Conservation (phyloP, 2,113 vertebrate genomes). For the Colaptes auratus region DNA sequence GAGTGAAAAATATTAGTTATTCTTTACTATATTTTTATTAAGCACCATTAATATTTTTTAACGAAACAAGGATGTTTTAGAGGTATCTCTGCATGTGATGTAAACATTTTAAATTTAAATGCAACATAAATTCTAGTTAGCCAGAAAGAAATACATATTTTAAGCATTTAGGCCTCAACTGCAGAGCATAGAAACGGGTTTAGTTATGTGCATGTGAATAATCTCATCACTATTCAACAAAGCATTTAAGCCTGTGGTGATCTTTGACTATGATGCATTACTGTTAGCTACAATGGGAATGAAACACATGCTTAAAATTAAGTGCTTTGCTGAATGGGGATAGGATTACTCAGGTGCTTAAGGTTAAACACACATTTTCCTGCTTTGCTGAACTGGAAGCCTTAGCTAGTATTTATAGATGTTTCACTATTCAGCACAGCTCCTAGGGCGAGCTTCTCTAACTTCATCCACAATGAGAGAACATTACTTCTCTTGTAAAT, state of each 20-base stretch:
- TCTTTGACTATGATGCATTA: constrained; percentile 46
- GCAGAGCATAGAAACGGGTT: neutral
- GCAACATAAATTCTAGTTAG: neutral
- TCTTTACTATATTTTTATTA: constrained; percentile 46
- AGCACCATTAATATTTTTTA: neutral
- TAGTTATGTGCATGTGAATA: constrained; percentile 17
- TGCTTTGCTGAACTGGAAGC: constrained; percentile 49
- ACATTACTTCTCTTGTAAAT: neutral
- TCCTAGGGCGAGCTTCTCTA: neutral
- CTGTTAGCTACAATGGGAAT: constrained; percentile 35
- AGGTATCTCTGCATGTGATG: neutral
- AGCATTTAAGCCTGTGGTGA: constrained; percentile 38
- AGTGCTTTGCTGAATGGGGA: constrained; percentile 42
- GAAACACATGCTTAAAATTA: constrained; percentile 56
- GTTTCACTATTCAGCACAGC: neutral
- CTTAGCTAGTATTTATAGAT: constrained; percentile 5
- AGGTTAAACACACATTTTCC: constrained; percentile 57
- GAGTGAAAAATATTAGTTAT: neutral
- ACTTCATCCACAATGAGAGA: neutral
- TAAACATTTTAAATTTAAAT: constrained; percentile 2
- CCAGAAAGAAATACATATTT: neutral
- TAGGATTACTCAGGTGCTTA: constrained; percentile 56
- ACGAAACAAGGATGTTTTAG: neutral
- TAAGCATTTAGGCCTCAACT: neutral
- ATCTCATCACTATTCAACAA: constrained; percentile 45